Evolutionary conservation across 1,140 invertebrate genomes (phyloP), one percentile per base, ranked within the genome.

Genomic region (Drosophila subpulchrella): DNA sequence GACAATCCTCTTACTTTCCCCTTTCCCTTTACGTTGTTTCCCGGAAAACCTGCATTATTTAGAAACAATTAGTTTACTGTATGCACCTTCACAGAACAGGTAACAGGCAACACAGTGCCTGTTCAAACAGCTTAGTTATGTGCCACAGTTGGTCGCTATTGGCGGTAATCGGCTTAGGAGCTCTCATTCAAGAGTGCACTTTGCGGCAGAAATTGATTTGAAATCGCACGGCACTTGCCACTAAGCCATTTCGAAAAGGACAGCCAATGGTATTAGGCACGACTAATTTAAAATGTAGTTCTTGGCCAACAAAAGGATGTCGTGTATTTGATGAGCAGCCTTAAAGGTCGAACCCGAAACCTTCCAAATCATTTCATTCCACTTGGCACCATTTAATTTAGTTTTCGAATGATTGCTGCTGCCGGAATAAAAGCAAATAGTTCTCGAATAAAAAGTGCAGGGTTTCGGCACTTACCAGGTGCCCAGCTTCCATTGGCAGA

Each of bases 161-260:
- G n/a, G 13, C 15, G 42, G 50, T 86, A 78, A 86, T 62, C 62
- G 51, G 78, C 70, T 86, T 86, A 76, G 50, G 41, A 47, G 66
- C 61, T 68, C 15, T 15, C 60, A 71, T 41, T 57, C 32, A 30
- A 46, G 67, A 72, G 44, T 75, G 75, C 75, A 78, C 59, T 78
- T 85, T 86, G 44, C 63, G 30, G 68, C 32, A 42, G 68, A 57
- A 85, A 67, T 63, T 62, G 57, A 66, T 75, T 77, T 67, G 24
- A 39, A 71, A 55, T 68, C 36, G 53, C 32, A 20, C 46, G 55
- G 6, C 51, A 61, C 30, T 66, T 46, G 56, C 74, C 77, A 55
- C 71, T 65, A 55, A 75, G 58, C 55, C 41, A 5, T 34, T 48
- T 57, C 59, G 32, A 57, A 59, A 38, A 47, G 1, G 17, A 34